phyloP scores from a whole-genome alignment of 1,140 invertebrate genomes.

The Monomorium pharaonis region DNA sequence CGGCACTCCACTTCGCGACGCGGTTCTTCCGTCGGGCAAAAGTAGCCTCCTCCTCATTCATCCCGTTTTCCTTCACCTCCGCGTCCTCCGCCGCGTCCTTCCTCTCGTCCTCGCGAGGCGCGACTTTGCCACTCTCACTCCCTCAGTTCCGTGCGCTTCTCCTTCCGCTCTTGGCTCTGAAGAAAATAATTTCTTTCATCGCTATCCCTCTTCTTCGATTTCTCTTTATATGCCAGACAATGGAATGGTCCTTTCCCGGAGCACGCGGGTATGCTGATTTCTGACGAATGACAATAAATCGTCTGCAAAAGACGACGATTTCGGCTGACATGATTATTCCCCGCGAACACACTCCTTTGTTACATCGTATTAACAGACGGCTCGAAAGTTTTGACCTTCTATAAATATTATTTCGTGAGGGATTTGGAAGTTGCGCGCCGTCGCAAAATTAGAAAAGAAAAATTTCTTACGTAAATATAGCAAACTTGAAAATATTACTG shows the following conservation, averaged over 20 bases:
- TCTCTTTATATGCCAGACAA: constrained; percentile 59
- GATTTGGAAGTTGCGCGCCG: background rate
- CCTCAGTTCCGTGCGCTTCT: constrained; percentile 29
- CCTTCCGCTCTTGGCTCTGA: background rate
- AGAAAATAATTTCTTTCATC: constrained; percentile 66
- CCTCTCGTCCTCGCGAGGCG: constrained; percentile 16
- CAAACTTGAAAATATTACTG: background rate
- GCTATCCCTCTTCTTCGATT: constrained; percentile 53
- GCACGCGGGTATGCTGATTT: constrained; percentile 20
- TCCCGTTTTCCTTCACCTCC: constrained; percentile 47
- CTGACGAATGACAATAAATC: constrained; percentile 61
- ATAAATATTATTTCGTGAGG: background rate
- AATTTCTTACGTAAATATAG: background rate
- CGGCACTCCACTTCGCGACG: constrained; percentile 62
- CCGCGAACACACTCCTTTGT: background rate
- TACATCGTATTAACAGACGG: background rate
- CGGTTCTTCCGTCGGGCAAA: constrained; percentile 64
- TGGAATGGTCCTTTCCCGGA: constrained; percentile 47
- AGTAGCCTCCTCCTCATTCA: constrained; percentile 60
- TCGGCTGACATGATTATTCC: constrained; percentile 17
- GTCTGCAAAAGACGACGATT: constrained; percentile 50
- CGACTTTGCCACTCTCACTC: constrained; percentile 54
- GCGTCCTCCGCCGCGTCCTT: background rate
- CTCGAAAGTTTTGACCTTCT: background rate
- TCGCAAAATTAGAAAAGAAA: background rate